Percentiles rank a stretch among this genome's conserved stretches.
Conservation (phyloP, 2,113 vertebrate species). For the Entelurus aequoreus region DNA sequence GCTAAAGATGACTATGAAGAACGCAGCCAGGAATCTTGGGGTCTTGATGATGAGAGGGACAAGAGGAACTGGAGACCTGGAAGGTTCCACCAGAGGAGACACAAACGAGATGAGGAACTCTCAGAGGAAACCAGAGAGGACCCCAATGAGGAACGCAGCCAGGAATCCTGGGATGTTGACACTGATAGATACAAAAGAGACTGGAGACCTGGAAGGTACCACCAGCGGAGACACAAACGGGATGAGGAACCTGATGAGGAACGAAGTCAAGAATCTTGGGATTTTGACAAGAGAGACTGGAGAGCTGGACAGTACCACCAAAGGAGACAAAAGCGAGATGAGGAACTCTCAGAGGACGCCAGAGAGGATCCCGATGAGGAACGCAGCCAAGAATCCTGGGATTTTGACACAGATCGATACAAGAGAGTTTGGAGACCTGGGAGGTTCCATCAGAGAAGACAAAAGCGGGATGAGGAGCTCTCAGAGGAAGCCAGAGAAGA, state of each 20-base stretch:
- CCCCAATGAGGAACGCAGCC: slow-evolving; percentile 59
- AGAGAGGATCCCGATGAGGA: slow-evolving; percentile 35
- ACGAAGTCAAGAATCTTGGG: slow-evolving; percentile 48
- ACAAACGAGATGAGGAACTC: slow-evolving; percentile 38
- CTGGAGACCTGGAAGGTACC: slow-evolving; percentile 34
- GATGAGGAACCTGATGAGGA: slow-evolving; percentile 47
- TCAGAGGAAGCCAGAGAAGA: slow-evolving; percentile 35
- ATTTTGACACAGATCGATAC: slow-evolving; percentile 24
- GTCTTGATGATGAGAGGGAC: slow-evolving; percentile 2
- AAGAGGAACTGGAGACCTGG: slow-evolving; percentile 38
- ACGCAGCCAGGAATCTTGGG: slow-evolving; percentile 53
- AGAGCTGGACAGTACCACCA: slow-evolving; percentile 34
- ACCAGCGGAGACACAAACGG: slow-evolving; percentile 42
- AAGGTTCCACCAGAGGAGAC: slow-evolving; percentile 36
- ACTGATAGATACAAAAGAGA: slow-evolving; percentile 24
- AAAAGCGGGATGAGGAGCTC: slow-evolving; percentile 37
- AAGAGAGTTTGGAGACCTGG: slow-evolving; percentile 38
- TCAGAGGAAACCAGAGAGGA: slow-evolving; percentile 41
- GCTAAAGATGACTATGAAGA: slow-evolving; percentile 18
- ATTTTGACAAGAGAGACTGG: slow-evolving; percentile 41
- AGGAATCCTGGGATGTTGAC: slow-evolving; percentile 53
- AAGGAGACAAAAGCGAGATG: slow-evolving; percentile 38
- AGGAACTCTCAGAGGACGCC: slow-evolving; percentile 40
- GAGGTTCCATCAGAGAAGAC: slow-evolving; percentile 36
- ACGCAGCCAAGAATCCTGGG: slow-evolving; percentile 57